Percentiles rank a stretch among this genome's conserved stretches.
Conservation (phyloP, 2,888 invertebrate genomes). For the Hypolimnas misippus region DNA sequence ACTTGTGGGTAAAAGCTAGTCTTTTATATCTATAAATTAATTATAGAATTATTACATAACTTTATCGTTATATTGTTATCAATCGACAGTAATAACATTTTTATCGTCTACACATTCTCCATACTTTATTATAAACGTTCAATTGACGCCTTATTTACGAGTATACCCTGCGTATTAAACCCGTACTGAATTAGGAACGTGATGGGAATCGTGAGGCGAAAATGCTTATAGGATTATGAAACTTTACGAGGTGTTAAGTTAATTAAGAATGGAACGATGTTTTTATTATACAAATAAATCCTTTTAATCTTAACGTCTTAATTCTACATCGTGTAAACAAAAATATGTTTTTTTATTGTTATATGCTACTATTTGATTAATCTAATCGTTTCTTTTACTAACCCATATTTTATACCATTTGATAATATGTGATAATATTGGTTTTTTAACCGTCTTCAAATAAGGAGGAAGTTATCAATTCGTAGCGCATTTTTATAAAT, state of each 20-base stretch:
- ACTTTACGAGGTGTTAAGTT: conserved; percentile 10
- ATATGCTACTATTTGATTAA: no score
- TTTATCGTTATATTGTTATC: neutral
- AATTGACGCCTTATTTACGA: conserved; percentile 5
- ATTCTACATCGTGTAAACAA: no score
- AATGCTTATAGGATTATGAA: conserved; percentile 2
- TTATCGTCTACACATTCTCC: neutral
- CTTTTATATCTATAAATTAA: no score
- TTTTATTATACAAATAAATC: no score
- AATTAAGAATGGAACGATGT: neutral
- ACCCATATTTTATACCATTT: no score
- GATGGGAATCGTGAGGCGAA: neutral
- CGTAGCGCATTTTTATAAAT: no score
- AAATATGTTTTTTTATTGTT: no score
- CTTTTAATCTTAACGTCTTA: no score
- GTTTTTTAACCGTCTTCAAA: neutral
- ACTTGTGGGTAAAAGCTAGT: no score
- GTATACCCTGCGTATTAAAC: neutral
- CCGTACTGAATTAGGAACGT: neutral
- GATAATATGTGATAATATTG: no score
- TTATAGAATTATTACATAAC: neutral
- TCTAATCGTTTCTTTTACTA: no score
- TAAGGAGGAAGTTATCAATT: neutral
- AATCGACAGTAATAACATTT: neutral
- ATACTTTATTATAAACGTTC: neutral